These are phyloP conservation scores for Hoplias malabaricus DNA, from an alignment of 2,113 vertebrate species.

Conservation along the genomic window DNA sequence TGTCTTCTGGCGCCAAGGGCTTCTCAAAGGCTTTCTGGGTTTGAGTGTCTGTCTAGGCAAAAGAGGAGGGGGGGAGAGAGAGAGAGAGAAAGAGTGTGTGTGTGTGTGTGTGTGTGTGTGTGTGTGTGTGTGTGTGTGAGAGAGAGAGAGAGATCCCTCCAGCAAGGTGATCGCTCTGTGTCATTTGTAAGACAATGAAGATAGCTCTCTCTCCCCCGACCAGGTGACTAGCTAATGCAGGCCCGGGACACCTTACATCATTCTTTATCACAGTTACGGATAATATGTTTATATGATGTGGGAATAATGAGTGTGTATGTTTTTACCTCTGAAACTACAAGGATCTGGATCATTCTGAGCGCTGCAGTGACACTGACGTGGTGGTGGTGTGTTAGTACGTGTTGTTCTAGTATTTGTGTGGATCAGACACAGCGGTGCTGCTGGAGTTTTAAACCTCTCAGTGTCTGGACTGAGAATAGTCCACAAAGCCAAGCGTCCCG, in stretches of 20 bases:
- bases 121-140: too few species aligned
- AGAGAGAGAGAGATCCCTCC: constrained; percentile 37
- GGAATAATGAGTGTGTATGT: background rate
- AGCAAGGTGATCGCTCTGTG: constrained; percentile 43
- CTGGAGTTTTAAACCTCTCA: too few species aligned
- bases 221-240: constrained; percentile 19
- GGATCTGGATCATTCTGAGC: too few species aligned
- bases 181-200: constrained; percentile 33
- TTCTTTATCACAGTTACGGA: background rate
- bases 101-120: too few species aligned
- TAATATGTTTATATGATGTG: background rate
- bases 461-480: too few species aligned
- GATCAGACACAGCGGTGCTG: too few species aligned
- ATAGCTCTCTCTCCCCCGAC: constrained; percentile 18
- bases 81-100: too few species aligned
- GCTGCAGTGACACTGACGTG: too few species aligned
- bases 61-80: background rate
- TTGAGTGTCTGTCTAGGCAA: constrained; percentile 56
- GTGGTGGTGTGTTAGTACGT: too few species aligned
- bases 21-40: constrained; percentile 50
- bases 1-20: constrained; percentile 57
- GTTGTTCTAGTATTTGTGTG: too few species aligned
- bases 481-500: too few species aligned
- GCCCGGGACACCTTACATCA: background rate
- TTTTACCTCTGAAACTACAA: too few species aligned